phyloP scores from a whole-genome alignment of 2,113 vertebrate species.

The Poeciliopsis retropinna region DNA sequence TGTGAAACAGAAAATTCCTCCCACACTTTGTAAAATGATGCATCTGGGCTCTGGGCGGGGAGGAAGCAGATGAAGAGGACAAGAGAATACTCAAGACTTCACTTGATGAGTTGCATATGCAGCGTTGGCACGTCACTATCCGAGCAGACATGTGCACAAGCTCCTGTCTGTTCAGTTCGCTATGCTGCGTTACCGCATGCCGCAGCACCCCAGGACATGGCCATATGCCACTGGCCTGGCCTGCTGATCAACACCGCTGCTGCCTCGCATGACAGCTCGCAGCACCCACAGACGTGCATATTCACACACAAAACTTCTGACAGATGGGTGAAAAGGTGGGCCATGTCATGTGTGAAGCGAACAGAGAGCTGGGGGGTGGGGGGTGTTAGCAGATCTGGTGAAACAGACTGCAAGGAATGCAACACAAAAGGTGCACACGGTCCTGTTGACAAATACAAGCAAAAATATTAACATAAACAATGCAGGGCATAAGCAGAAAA shows the following conservation, averaged over 20 bases:
- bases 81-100: slow-evolving; percentile 23
- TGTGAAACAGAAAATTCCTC: slow-evolving; percentile 22
- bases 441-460: slow-evolving; percentile 23
- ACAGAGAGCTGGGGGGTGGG: slow-evolving; percentile 45
- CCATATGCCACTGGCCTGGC: slow-evolving; percentile 81
- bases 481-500: slow-evolving; percentile 1
- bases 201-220: slow-evolving; percentile 72
- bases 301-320: slow-evolving; percentile 58
- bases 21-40: slow-evolving; percentile 54
- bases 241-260: slow-evolving; percentile 68
- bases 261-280: slow-evolving; percentile 74
- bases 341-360: slow-evolving; percentile 79
- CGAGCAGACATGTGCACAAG: slow-evolving; percentile 49
- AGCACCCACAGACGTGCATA: slow-evolving; percentile 44
- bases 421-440: slow-evolving; percentile 8
- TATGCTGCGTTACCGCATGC: slow-evolving; percentile 58
- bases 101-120: slow-evolving; percentile 69
- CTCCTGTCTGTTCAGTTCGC: slow-evolving; percentile 60
- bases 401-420: slow-evolving; percentile 70
- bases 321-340: slow-evolving; percentile 82
- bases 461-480: slow-evolving; percentile 21
- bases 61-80: slow-evolving; percentile 67
- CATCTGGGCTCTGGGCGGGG: slow-evolving; percentile 48
- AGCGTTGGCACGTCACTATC: slow-evolving; percentile 56
- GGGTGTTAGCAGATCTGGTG: slow-evolving; percentile 63